phyloP scores from a whole-genome alignment of 1,140 invertebrate genomes.

The Harlomillsia oculata region DNA sequence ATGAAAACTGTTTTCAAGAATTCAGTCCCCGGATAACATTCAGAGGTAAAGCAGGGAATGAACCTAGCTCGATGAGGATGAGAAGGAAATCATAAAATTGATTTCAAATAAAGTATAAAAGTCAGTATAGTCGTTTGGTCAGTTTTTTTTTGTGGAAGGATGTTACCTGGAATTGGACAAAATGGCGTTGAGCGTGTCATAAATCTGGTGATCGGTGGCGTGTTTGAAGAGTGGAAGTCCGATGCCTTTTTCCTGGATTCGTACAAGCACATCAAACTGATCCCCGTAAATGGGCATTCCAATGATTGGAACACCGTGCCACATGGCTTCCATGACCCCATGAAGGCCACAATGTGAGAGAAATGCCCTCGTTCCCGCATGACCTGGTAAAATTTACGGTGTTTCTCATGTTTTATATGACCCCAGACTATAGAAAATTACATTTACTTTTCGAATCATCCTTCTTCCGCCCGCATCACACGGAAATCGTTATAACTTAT shows the following conservation, averaged over 20 bases:
- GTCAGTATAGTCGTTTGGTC: too few species aligned
- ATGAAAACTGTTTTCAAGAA: not conserved
- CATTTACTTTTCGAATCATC: too few species aligned
- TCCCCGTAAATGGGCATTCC: conserved; percentile 61
- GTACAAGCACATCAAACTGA: conserved; percentile 37
- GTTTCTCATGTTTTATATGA: too few species aligned
- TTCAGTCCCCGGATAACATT: too few species aligned
- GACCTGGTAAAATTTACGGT: conserved; percentile 13
- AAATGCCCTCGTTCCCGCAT: conserved; percentile 52
- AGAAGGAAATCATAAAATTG: too few species aligned
- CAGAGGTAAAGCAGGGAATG: too few species aligned
- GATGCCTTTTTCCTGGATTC: conserved; percentile 36
- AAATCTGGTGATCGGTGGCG: conserved; percentile 32
- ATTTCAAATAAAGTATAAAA: too few species aligned
- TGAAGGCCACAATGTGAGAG: conserved; percentile 64
- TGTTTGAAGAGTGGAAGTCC: conserved; percentile 34
- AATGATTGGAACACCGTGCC: conserved; percentile 61
- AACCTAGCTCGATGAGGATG: too few species aligned
- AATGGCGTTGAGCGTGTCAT: conserved; percentile 31
- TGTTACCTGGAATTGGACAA: conserved; percentile 22
- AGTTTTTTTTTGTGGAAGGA: too few species aligned
- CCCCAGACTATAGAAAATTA: too few species aligned
- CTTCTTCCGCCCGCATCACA: too few species aligned
- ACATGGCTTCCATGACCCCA: conserved; percentile 60
- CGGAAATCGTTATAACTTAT: too few species aligned